Conservation (phyloP, 2,888 invertebrate genomes). For the Nomada ferruginata region DNA sequence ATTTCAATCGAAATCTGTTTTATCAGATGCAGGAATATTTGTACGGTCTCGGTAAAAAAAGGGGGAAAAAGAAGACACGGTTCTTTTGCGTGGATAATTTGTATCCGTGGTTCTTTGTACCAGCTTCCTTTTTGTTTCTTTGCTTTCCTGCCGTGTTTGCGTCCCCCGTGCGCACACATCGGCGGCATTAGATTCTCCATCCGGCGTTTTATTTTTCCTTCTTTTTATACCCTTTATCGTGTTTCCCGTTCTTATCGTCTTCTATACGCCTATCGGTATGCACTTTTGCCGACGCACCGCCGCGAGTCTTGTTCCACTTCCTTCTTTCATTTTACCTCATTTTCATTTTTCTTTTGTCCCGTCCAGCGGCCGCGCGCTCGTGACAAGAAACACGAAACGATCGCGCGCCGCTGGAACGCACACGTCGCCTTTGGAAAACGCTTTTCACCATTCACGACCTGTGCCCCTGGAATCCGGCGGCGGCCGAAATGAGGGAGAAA, state of each 20-base stretch:
- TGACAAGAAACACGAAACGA: slow-evolving; percentile 43
- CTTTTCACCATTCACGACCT: slow-evolving; percentile 6
- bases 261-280: not conserved
- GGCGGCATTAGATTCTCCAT: not conserved
- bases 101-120: slow-evolving; percentile 18
- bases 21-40: not conserved
- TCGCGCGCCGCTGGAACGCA: slow-evolving; percentile 20
- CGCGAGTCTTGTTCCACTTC: slow-evolving; percentile 40
- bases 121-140: slow-evolving; percentile 13
- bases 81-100: slow-evolving; percentile 31
- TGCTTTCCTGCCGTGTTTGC: slow-evolving; percentile 19
- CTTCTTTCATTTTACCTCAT: slow-evolving; percentile 36
- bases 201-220: not conserved
- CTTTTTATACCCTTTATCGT: slow-evolving; percentile 2
- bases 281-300: slow-evolving; percentile 23
- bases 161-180: slow-evolving; percentile 4
- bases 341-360: slow-evolving; percentile 41
- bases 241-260: slow-evolving; percentile 5
- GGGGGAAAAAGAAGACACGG: not conserved
- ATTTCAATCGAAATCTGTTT: no score
- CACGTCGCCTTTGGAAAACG: slow-evolving; percentile 18
- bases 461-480: not conserved
- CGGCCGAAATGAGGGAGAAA: not conserved
- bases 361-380: slow-evolving; percentile 7
- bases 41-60: not conserved